Evolutionary conservation across 2,797 vertebrate genomes (phyloP), one percentile per base, ranked within the genome.

Genomic region (Prionace glauca): DNA sequence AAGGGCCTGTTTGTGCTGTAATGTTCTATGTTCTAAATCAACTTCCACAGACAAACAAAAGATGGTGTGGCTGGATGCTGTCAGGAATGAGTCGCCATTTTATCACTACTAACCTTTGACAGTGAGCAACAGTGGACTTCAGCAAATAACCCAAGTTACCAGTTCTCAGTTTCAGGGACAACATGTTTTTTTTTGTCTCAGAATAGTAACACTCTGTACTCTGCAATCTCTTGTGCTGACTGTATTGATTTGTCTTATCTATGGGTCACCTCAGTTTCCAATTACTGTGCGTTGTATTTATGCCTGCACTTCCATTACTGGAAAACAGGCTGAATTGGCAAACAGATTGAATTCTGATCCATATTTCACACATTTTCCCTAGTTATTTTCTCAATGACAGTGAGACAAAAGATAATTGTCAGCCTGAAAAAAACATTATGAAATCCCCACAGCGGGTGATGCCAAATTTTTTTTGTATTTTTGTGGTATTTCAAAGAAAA

Each of bases 151-250:
- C 86, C n/a, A 29, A 32, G 16, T 90, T 90, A 62, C 56, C 87
- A 32, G 32, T n/a, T 90, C 87, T 90, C 56, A 90, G 56, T 90
- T 88, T 90, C 60, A 90, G 29, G 87, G 87, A 62, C 56, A 90
- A 90, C 60, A 18, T 90, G 87, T 50, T 29, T 90, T 87, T 87
- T 90, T 90, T 90, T 90, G 87, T 32, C 87, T 62, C 56, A 65
- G 87, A 65, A 90, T 62, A 90, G 56, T 62, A 90, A 62, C 87
- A 88, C 36, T 67, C 62, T 71, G 67, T 94, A 72, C 92, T 94
- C 67, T 45, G 36, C 92, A 94, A 71, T 41, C 65, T 72, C 67
- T 67, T 94, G 67, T 20, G 16, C 41, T 67, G n/a, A 72, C 62
- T 45, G 22, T 94, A 94, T 93, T 93, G 60, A 93, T 72, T 72